A percentile compares a stretch with the other conserved stretches of the same genome.
Conservation (phyloP, 1,140 invertebrate species). For the Amyelois transitella region DNA sequence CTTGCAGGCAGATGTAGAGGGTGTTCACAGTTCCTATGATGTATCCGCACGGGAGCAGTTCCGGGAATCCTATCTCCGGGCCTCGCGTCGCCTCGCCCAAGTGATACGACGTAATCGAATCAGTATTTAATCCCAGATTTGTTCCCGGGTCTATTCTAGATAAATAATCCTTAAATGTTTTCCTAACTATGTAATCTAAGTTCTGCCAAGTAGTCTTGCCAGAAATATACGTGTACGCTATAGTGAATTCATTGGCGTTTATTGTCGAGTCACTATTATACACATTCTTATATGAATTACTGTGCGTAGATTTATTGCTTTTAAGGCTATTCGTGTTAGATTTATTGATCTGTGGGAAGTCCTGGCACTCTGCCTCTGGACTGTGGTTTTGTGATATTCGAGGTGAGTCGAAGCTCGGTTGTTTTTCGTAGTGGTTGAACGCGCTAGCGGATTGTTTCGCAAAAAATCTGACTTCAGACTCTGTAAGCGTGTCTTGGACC, state of each 20-base stretch:
- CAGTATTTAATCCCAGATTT: slow-evolving; percentile 91
- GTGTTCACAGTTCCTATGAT: slow-evolving; percentile 89
- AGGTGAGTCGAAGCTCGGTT: slow-evolving; percentile 73
- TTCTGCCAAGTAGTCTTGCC: slow-evolving; percentile 96
- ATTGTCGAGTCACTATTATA: slow-evolving; percentile 73
- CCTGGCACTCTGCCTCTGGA: slow-evolving; percentile 63
- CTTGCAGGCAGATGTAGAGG: slow-evolving; percentile 88
- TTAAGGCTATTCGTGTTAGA: slow-evolving; percentile 74
- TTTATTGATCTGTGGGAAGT: slow-evolving; percentile 69
- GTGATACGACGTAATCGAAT: slow-evolving; percentile 94
- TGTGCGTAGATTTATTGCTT: slow-evolving; percentile 76
- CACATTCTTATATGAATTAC: slow-evolving; percentile 69
- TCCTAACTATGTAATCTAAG: slow-evolving; percentile 91
- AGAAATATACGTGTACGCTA: slow-evolving; percentile 92
- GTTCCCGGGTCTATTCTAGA: slow-evolving; percentile 93
- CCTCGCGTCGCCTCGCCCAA: slow-evolving; percentile 89
- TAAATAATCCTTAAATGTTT: slow-evolving; percentile 96
- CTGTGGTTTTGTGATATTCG: slow-evolving; percentile 70
- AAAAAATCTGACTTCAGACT: slow-evolving; percentile 74
- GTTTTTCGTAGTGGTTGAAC: slow-evolving; percentile 72
- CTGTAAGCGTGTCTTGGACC: slow-evolving; percentile 75
- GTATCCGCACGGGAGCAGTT: slow-evolving; percentile 94
- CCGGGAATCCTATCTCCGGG: slow-evolving; percentile 83
- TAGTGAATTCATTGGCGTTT: slow-evolving; percentile 79
- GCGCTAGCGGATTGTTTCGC: slow-evolving; percentile 64